Evolutionary conservation across 1,140 invertebrate genomes (phyloP), one percentile per base, ranked within the genome.

Genomic region (Orussus abietinus): DNA sequence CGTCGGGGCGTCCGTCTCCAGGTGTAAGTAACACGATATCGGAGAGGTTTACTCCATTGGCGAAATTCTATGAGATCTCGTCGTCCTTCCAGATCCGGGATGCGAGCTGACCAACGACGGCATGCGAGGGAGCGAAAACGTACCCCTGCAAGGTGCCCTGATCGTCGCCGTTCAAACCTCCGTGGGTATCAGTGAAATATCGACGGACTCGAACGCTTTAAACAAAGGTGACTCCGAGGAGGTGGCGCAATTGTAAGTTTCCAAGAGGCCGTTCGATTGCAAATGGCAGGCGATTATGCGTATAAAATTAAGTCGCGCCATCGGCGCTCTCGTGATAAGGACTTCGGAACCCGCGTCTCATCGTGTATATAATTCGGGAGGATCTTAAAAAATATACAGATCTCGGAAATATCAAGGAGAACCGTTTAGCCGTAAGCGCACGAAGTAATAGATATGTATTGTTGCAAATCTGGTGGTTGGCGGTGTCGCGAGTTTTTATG

Each of bases 121-220:
- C n/a, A n/a, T n/a, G n/a, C n/a, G n/a, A n/a, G 45, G 51, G 45
- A 63, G 65, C 32, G 68, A 71, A 48, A 66, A 57, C 42, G 60
- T 69, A 40, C 68, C 68, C 30, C 42, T 71, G 13, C 64, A 67
- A 42, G 55, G 64, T 41, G 68, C 66, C 22, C 46, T 68, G 17
- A 65, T 60, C 17, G 54, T 62, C 11, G 64, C 66, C 11, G 68
- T 68, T 22, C 64, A 67, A 54, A 69, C 66, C 26, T 71, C 68
- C n/a, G 58, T 63, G 17, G 63, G 63, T 29, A 59, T 69, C 31
- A 67, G 64, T 30, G 64, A 70, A 55, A 69, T 69, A 51, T 61
- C 66, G 26, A 42, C 65, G 42, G 47, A 62, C 41, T 64, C 67
- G 17, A 66, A 64, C 54, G 55, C 57, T 32, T 61, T 62, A 29